Evolutionary conservation across 2,888 invertebrate species (phyloP).

Genomic region (Tachina lurida): DNA sequence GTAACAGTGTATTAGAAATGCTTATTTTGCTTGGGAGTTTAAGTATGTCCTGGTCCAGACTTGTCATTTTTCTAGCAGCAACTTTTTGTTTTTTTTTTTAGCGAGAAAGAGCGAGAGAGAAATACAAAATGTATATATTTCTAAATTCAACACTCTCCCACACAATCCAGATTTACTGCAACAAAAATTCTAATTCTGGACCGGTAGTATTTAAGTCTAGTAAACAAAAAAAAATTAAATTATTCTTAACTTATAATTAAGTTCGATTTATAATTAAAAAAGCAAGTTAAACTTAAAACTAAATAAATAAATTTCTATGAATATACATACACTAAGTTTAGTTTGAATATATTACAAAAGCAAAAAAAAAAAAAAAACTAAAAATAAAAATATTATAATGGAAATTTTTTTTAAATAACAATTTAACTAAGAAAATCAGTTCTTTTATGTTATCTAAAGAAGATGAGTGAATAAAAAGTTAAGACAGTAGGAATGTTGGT

Average conservation of each 20-base stretch:
- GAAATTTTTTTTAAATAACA: constrained; percentile 43
- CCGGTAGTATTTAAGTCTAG: too few species aligned
- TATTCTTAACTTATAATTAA: constrained; percentile 32
- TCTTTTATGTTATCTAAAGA: constrained; percentile 21
- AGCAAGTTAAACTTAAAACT: constrained; percentile 55
- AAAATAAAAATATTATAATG: neutral
- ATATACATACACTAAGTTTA: neutral
- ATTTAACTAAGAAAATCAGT: constrained; percentile 66
- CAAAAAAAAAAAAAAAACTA: neutral
- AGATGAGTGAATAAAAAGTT: neutral
- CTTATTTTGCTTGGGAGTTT: neutral
- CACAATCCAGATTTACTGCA: too few species aligned
- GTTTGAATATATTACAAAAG: constrained; percentile 64
- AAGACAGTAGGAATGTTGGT: neutral
- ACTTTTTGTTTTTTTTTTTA: too few species aligned
- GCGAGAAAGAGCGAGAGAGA: too few species aligned
- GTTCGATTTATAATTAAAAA: too few species aligned
- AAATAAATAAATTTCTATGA: constrained; percentile 59
- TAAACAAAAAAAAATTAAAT: neutral
- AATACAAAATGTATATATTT: too few species aligned
- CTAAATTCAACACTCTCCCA: too few species aligned
- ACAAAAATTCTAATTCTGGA: too few species aligned
- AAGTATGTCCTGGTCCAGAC: neutral
- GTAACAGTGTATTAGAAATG: constrained; percentile 18
- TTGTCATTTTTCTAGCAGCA: too few species aligned